Evolutionary conservation across 2,113 vertebrate species (phyloP).

Genomic region (Zootoca vivipara): DNA sequence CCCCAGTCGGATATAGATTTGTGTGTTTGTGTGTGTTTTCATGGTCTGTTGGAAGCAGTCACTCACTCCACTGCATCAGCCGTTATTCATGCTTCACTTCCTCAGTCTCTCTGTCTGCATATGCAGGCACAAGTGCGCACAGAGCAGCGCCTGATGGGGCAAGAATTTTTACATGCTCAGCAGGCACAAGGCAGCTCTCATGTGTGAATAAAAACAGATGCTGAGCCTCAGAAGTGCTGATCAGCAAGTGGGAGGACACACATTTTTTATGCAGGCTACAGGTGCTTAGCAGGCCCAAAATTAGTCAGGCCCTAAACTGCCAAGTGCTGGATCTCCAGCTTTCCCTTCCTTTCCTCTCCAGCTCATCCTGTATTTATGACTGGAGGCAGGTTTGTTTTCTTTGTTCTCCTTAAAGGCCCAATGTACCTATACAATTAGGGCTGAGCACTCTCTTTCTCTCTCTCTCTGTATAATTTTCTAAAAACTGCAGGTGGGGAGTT

Average conservation of each 20-base stretch:
- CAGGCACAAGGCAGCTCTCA: not conserved
- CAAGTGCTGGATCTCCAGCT: not conserved
- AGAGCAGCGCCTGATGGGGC: not conserved
- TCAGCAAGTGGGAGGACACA: not conserved
- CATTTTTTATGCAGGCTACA: not conserved
- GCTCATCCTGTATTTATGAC: not conserved
- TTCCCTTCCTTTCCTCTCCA: not conserved
- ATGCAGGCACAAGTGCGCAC: not conserved
- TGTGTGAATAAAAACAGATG: not conserved
- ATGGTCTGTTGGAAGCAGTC: not conserved
- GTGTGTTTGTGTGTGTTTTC: not conserved
- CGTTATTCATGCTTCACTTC: not conserved
- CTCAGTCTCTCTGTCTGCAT: not conserved
- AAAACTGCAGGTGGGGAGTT: too few species aligned
- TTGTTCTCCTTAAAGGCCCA: not conserved
- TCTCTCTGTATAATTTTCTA: too few species aligned
- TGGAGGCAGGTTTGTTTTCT: not conserved
- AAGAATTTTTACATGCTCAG: not conserved
- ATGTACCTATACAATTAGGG: not conserved
- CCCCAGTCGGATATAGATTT: not conserved
- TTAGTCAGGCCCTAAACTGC: not conserved
- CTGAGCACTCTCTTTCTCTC: too few species aligned
- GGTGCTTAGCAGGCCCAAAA: not conserved
- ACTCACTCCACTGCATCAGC: not conserved
- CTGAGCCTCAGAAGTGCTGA: not conserved